A percentile compares a stretch with the other conserved stretches of the same genome.
These are phyloP conservation scores for Limosa lapponica DNA, from an alignment of 2,797 vertebrate species.

Conservation along the genomic window DNA sequence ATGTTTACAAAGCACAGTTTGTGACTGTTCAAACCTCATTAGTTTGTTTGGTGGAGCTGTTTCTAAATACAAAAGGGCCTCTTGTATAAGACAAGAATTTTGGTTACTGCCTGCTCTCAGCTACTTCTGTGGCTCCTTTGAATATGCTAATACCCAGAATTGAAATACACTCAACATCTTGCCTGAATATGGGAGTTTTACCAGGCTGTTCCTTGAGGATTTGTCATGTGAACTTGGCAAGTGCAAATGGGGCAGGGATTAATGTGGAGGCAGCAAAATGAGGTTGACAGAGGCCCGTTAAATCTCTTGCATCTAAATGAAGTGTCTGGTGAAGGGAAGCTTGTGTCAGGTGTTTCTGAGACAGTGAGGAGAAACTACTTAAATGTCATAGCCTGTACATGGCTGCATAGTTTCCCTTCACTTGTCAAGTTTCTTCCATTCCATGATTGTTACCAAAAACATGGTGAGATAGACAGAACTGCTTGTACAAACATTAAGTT, in stretches of 20 bases:
- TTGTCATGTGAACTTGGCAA: not conserved
- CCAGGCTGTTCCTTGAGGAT: not conserved
- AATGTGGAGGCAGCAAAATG: not conserved
- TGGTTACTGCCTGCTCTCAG: not conserved
- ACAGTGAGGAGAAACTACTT: not conserved
- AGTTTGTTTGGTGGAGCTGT: not conserved
- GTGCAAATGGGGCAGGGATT: not conserved
- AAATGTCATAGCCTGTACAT: rapidly evolving
- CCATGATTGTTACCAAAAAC: not conserved
- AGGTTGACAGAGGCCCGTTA: not conserved
- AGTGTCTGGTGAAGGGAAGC: not conserved
- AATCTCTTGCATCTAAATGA: not conserved
- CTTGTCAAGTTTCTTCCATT: not conserved
- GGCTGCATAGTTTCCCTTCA: not conserved
- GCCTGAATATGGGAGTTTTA: not conserved
- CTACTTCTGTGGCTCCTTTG: not conserved
- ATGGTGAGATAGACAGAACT: rapidly evolving
- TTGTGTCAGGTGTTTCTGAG: not conserved
- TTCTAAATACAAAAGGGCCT: not conserved
- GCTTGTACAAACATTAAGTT: not conserved
- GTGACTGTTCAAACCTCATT: not conserved
- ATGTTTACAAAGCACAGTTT: not conserved
- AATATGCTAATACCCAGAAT: not conserved
- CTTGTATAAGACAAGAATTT: not conserved
- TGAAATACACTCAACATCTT: rapidly evolving